Evolutionary conservation across 2,888 invertebrate species (phyloP), one percentile per base, ranked within the genome.

Genomic region (Drosophila atroscutellata): DNA sequence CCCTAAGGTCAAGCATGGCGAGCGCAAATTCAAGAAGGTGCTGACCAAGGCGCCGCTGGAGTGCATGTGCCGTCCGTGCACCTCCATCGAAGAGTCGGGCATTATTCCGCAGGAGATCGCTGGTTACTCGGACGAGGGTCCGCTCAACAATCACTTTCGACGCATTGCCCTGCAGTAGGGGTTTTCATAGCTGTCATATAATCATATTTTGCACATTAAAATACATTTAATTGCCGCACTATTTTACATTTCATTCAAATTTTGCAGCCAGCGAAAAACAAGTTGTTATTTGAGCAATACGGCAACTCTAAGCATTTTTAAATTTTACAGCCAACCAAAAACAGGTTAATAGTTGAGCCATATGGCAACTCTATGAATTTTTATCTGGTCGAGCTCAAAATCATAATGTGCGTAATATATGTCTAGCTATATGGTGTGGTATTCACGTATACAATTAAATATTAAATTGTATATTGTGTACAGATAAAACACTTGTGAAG

Each of bases 11-110:
- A 97, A 97, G 91, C 95, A 95, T 68, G 97, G 97, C 75, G 97
- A 97, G 89, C 95, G 96, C 59, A 97, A 97, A 93, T 96, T 97
- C 90, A 95, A 96, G 91, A 97, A 97, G 95, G 96, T 98, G 3
- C 95, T 96, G n/a, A 98, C 98, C 7, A 97, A 98, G 93, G 98
- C 98, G 18, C 98, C 98, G 0, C 93, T 98, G 60, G 98, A 98
- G 92, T 98, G 98, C 90, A 98, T 98, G 98, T 98, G 98, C 91
- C 95, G 98, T 39, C 98, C 98, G 0, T 98, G 98, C 92, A 97
- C 97, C 0, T 96, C 96, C 18, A 95, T 98, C 8, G 98, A 98
- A 91, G 97, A 98, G 93, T 96, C 96, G 86, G 95, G 97, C 3
- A 96, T 98, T 51, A 94, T 98, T 72, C 98, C 98, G 3, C 98